phyloP scores from a whole-genome alignment of 2,797 vertebrate species.

The Sarcoramphus papa region DNA sequence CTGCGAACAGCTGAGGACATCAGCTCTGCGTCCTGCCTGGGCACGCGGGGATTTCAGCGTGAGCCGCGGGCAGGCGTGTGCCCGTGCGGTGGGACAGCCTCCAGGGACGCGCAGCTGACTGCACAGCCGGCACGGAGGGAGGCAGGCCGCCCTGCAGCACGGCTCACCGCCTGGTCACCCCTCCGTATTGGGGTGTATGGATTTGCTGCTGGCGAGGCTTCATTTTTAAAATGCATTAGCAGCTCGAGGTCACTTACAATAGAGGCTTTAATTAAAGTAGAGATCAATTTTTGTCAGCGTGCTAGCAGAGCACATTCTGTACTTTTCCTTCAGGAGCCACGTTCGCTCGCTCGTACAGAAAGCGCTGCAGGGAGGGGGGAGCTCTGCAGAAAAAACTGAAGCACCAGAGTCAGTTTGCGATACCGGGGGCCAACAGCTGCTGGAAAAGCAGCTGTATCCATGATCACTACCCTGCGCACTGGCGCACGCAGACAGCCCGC shows the following conservation, averaged over 20 bases:
- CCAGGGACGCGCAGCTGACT: fast-evolving
- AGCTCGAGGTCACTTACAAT: slow-evolving; percentile 58
- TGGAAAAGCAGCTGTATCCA: background rate
- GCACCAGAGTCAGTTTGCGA: background rate
- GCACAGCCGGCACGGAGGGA: fast-evolving
- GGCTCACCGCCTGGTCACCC: background rate
- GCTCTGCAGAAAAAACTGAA: background rate
- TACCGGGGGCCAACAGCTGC: background rate
- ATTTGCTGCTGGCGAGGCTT: background rate
- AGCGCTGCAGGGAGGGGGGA: background rate
- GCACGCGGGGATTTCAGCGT: background rate
- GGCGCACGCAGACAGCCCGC: fast-evolving
- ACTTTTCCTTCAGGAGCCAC: slow-evolving; percentile 53
- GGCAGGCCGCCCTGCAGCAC: background rate
- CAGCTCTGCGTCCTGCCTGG: background rate
- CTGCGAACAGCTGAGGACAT: background rate
- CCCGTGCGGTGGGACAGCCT: background rate
- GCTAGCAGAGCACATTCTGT: slow-evolving; percentile 56
- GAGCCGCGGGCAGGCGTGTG: fast-evolving
- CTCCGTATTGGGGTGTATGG: background rate
- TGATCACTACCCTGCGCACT: background rate
- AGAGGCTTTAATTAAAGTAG: slow-evolving; percentile 65
- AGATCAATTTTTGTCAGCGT: slow-evolving; percentile 64
- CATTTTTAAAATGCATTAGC: slow-evolving; percentile 51
- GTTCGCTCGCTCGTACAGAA: background rate